phyloP scores from a whole-genome alignment of 2,797 vertebrate species.

The Anguilla anguilla region DNA sequence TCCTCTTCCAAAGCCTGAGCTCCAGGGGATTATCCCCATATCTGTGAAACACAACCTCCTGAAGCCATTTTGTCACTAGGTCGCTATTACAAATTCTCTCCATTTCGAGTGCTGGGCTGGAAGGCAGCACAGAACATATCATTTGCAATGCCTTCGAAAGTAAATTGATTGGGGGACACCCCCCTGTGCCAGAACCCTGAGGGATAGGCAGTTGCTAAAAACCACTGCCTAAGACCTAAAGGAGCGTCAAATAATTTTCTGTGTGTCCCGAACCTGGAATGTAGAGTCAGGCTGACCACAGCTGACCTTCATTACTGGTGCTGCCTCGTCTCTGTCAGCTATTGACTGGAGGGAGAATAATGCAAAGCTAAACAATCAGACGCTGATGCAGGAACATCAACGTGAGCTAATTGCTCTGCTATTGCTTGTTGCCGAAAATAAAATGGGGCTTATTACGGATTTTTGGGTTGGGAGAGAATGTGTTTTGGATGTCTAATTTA shows the following conservation, averaged over 20 bases:
- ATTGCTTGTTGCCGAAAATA: conserved; percentile 36
- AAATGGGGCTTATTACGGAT: conserved; percentile 25
- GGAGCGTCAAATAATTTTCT: neutral
- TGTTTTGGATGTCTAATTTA: conserved; percentile 8
- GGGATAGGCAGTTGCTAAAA: neutral
- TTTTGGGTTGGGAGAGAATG: neutral
- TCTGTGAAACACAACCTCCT: neutral
- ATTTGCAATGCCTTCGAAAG: neutral
- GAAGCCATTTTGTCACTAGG: neutral
- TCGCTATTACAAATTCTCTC: neutral
- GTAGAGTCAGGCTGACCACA: conserved; percentile 8
- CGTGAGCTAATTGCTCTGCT: conserved; percentile 31
- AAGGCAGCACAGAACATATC: no score
- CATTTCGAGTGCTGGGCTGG: neutral
- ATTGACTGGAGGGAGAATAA: conserved; percentile 6
- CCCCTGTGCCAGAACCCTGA: neutral
- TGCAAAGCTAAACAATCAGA: conserved; percentile 22
- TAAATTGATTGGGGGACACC: neutral
- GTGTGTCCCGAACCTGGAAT: neutral
- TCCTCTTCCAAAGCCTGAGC: neutral
- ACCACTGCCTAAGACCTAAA: neutral
- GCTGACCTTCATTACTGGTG: neutral
- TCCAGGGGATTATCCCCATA: neutral
- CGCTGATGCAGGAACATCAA: conserved; percentile 11
- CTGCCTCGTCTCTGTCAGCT: neutral